phyloP scores from a whole-genome alignment of 2,888 invertebrate species.

The Drosophila robusta region DNA sequence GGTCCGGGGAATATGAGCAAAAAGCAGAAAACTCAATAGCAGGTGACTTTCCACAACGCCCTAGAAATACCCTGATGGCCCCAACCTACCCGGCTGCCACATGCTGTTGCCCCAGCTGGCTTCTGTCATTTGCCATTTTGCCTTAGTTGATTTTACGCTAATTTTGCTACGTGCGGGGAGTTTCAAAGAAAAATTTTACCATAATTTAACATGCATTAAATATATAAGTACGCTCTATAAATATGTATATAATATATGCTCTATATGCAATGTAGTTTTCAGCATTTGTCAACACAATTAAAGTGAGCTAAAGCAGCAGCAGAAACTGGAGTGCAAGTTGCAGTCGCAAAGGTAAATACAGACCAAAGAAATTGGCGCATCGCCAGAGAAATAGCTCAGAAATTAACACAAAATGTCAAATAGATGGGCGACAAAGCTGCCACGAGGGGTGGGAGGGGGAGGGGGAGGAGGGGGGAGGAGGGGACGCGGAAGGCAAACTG shows the following conservation, averaged over 20 bases:
- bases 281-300: slow-evolving; percentile 30
- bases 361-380: slow-evolving; percentile 24
- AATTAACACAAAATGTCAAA: slow-evolving; percentile 23
- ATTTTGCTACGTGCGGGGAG: slow-evolving; percentile 21
- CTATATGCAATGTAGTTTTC: neutral
- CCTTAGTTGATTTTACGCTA: slow-evolving; percentile 16
- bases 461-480: too few species aligned
- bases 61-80: neutral
- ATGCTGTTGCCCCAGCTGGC: neutral
- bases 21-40: slow-evolving; percentile 9
- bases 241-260: neutral
- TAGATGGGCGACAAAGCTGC: slow-evolving; percentile 2
- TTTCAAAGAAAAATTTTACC: slow-evolving; percentile 9
- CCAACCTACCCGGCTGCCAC: neutral
- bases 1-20: slow-evolving; percentile 1
- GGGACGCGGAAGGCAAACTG: slow-evolving; percentile 1
- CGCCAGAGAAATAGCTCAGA: slow-evolving; percentile 19
- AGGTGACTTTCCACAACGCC: neutral
- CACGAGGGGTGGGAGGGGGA: neutral
- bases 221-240: neutral
- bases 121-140: slow-evolving; percentile 11
- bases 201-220: slow-evolving; percentile 11
- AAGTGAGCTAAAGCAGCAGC: slow-evolving; percentile 1
- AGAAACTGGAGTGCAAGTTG: slow-evolving; percentile 12
- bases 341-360: slow-evolving; percentile 35